Base-by-base conservation (phyloP, 2,797 vertebrate species). In the Helicolenus hilgendorfi region DNA sequence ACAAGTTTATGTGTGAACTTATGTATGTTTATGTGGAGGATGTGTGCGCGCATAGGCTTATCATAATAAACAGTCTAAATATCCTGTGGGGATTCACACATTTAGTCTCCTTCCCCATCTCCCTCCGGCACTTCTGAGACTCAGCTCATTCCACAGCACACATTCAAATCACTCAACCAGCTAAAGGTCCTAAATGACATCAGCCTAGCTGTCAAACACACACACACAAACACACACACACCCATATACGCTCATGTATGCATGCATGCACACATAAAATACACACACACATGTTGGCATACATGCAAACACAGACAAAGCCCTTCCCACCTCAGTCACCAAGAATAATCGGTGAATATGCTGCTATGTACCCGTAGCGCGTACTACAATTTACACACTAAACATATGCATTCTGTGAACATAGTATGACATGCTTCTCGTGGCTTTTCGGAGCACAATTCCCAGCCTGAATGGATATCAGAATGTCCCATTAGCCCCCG, bases 161-260 rank as follows among this genome's bases (percentile, higher is more conserved):
- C 88, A 89, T 89, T 92, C 88, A 87, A 92, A 91, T 94, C 89
- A 92, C 73, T 95, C 92, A 94, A 88, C 78, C 92, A 92, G 76
- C 81, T 91, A 89, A 95, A 92, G 86, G 20, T 71, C 90, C 87
- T 90, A 86, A 93, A 93, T 92, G 92, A 93, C 90, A 96, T 92
- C 85, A 89, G 88, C 64, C 84, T 76, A 13, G 33, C 86, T 83
- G 81, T 86, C 81, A 89, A 75, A 86, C 68, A 87, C 69, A 80
- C 53, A 64, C 4, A 45, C 8, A 29, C 18, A 90, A 71, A 87
- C 64, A 84, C 45, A 60, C 72, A 83, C 3, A 64, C 8, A 29
- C 14, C 5, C 15, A 72, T 20, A 64, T 11, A 63, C 11, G 24
- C 14, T 81, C 63, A 41, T 63, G 58, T 26, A 78, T 77, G 22